Conservation (phyloP, 53 echinoderm and acorn worm species). For the Arbacia lixula region DNA sequence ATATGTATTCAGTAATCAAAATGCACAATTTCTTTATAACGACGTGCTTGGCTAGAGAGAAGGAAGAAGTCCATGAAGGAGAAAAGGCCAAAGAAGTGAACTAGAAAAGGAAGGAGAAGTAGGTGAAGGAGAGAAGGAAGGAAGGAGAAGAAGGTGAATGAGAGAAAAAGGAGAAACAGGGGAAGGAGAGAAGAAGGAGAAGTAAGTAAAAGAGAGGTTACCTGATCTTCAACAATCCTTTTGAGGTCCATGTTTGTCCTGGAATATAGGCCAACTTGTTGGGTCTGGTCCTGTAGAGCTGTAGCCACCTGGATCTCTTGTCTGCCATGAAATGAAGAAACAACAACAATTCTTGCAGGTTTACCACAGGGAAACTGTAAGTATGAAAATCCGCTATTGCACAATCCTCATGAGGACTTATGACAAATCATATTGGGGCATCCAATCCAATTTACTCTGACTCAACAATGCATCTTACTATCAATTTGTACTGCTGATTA, state of each 20-base stretch:
- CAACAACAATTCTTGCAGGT: no score
- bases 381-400: no score
- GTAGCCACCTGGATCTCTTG: slow-evolving; percentile 89
- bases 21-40: no score
- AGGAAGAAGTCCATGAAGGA: not conserved
- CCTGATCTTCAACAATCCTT: slow-evolving; percentile 98
- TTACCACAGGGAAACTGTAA: no score
- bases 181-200: not conserved
- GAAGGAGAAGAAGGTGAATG: not conserved
- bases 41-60: no score
- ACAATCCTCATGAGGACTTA: no score
- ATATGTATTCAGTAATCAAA: no score
- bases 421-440: no score
- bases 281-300: slow-evolving; percentile 70
- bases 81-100: not conserved
- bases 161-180: not conserved
- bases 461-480: no score
- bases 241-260: slow-evolving; percentile 92
- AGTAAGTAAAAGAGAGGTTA: slow-evolving; percentile 16
- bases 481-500: no score
- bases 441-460: no score
- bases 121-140: not conserved
- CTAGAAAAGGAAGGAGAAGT: not conserved
- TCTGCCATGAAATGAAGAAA: no score
- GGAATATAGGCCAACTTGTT: slow-evolving; percentile 63